Evolutionary conservation across 2,797 vertebrate species (phyloP), one percentile per base, ranked within the genome.

Genomic region (Urophycis tenuis): DNA sequence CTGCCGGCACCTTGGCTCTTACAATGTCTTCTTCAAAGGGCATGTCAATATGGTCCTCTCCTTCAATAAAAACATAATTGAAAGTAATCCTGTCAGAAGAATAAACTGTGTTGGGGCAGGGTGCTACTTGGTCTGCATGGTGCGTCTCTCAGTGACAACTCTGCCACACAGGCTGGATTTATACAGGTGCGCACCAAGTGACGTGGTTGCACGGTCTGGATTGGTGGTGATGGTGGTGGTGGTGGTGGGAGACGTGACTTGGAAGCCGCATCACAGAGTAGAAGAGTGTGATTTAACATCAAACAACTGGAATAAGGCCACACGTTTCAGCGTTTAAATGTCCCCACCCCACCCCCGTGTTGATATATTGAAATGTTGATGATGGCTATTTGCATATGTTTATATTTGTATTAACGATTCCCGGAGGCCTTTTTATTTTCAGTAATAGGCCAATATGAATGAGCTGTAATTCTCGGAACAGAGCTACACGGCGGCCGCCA

Each of bases 221-320:
- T 91, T 93, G 92, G 92, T 25, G 22, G 22, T 25, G 53, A n/a
- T 9, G 49, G 2, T 93, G 92, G 92, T 25, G 22, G 22, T 25
- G 53, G 53, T 9, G 49, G 2, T 53, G 22, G 2, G 53, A 60
- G 22, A n/a, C 53, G 45, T 60, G 22, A 60, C 22, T 60, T 60
- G 53, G 2, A 41, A 4, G 6, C 10, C 7, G 17, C 53, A 60
- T 7, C 19, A 53, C 49, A n/a, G 49, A 53, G 49, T 7, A 60
- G n/a, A 25, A 60, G 9, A 60, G 25, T 19, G 19, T 60, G 53
- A 60, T 25, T 60, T 60, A 4, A 60, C 9, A 25, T 60, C 6
- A 25, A 60, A 25, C 7, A 2, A 60, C 2, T 60, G n/a, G n/a
- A 25, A 60, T 60, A 22, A 60, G 19, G 22, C 19, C 2, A 53